Evolutionary conservation across 2,113 vertebrate genomes (phyloP).

Genomic region (Gallinago media): DNA sequence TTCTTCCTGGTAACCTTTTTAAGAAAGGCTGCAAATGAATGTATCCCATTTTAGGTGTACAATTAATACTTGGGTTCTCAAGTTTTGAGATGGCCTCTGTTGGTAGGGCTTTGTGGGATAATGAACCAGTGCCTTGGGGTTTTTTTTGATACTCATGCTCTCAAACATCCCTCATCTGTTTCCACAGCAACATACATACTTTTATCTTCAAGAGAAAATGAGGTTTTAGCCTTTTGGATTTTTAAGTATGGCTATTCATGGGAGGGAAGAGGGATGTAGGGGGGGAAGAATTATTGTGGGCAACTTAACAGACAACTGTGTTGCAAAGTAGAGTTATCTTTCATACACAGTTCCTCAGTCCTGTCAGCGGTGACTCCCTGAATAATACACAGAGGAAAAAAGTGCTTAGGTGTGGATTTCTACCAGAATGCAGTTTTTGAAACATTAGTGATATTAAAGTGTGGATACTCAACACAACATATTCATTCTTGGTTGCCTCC

Average conservation of each 20-base stretch:
- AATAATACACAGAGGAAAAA: neutral
- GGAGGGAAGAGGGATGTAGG: neutral
- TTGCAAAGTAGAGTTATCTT: neutral
- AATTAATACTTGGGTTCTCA: neutral
- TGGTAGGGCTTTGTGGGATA: neutral
- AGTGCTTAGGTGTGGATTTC: neutral
- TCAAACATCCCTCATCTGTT: neutral
- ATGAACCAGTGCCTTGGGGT: neutral
- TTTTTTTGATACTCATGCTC: neutral
- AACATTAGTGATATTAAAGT: neutral
- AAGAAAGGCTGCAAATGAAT: neutral
- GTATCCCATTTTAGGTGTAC: neutral
- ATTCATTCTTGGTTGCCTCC: conserved; percentile 41
- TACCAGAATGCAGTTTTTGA: neutral
- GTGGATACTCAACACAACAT: conserved; percentile 12
- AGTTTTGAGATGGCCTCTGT: neutral
- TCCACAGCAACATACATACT: neutral
- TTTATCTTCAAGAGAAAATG: neutral
- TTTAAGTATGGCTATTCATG: neutral
- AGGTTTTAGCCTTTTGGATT: neutral
- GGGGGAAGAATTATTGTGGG: neutral
- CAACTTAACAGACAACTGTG: neutral
- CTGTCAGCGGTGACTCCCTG: neutral
- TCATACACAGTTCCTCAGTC: neutral
- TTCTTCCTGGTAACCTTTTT: neutral